Base-by-base conservation (phyloP, 2,797 vertebrate species). In the Anabacerthia variegaticeps region DNA sequence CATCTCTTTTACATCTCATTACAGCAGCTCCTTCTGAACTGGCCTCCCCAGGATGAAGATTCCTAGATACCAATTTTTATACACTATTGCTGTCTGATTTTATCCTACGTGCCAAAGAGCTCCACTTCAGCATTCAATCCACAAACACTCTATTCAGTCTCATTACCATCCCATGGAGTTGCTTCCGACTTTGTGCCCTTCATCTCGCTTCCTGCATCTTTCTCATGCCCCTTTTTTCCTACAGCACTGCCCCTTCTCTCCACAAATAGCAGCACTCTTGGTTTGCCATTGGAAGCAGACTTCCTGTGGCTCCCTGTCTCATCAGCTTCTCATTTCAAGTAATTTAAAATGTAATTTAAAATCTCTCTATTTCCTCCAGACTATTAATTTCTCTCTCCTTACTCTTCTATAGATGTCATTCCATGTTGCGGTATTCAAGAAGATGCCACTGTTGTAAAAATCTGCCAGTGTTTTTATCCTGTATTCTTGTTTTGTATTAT, bases 311-410 rank as follows among this genome's bases (percentile, higher is more conserved):
- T 96, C 95, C 88, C 94, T 94, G 88, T 96, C 90, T 97, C 95
- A 96, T 96, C 96, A 96, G 93, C 77, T 95, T 94, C 94, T 95
- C 92, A 93, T 97, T 96, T 96, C 91, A 96, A 95, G 94, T 96
- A 96, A 96, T 97, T 96, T 97, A 92, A 96, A 96, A 96, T 95
- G 96, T 93, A 95, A 97, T 96, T 96, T 95, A 80, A 96, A 96
- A 95, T 95, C 74, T 91, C 91, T 92, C 95, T 93, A 89, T 96
- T 96, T 96, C 94, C 96, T 95, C 85, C 80, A 95, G 93, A 91
- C 95, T 96, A 95, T 97, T 96, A 96, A 95, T 96, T 95, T 97
- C 93, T 87, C 88, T 95, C 95, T 93, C 94, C 88, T 93, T 93
- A 95, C 85, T 85, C 61, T 63, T 91, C 89, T 89, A 24, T 77